Base-by-base conservation (phyloP, 1,140 invertebrate species). In the Drosophila quadrilineata region DNA sequence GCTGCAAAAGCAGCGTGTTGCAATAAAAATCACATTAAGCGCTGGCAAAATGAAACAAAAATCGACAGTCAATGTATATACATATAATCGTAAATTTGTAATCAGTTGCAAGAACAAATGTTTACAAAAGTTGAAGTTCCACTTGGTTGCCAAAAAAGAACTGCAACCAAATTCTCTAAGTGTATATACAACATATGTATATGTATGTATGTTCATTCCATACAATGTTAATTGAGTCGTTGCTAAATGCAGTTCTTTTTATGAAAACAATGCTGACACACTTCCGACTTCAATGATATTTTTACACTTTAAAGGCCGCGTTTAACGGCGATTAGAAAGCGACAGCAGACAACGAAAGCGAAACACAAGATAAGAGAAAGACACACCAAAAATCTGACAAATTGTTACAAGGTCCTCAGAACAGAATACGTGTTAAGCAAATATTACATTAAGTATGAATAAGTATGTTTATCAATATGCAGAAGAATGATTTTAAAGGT, bases 51-150 rank as follows among this genome's bases (percentile, higher is more conserved):
- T 48, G 70, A 62, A 64, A 64, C 63, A 59, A 76, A 76, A 82
- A 73, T 72, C 77, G 60, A 85, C 69, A 70, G 63, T 73, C 67
- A 75, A 56, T 67, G 73, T 71, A 75, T 31, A 24, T 26, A 50
- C 46, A 60, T 56, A 76, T 40, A 76, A 76, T 72, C 74, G 74
- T 76, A 77, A 84, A 84, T 84, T 84, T 84, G 77, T 85, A 84
- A 85, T 85, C 77, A 70, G 73, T 84, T 84, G 73, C 73, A 84
- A 84, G 77, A 84, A 84, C 77, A 84, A 77, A 74, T 84, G 79
- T 84, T 84, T 73, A 84, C 77, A 84, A 59, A 29, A 10, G 26
- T 22, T 16, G 19, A 38, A 45, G 70, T 72, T 57, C 59, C 31
- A 82, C 45, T 63, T 62, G 69, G 46, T 45, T 71, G 64, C 17